These are phyloP conservation scores for Gambelia wislizenii DNA, from an alignment of 2,797 vertebrate species.

Conservation along the genomic window DNA sequence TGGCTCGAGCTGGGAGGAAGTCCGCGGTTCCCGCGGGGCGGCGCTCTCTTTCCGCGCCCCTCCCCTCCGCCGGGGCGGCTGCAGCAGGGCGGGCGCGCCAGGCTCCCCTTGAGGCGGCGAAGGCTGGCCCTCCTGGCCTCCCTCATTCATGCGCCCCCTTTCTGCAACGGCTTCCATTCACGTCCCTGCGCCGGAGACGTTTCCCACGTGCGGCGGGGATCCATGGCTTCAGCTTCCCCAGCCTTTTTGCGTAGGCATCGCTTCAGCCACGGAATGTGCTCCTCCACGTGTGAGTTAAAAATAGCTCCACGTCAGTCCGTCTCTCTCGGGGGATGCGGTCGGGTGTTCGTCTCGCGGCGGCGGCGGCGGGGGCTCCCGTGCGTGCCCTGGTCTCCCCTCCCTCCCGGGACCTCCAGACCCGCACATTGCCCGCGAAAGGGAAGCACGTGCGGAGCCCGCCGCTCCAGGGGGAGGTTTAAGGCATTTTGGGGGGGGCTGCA, in stretches of 20 bases:
- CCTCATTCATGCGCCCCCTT: slow-evolving; percentile 68
- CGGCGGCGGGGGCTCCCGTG: background rate
- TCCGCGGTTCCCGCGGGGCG: too few relatives aligned
- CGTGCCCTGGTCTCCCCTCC: background rate
- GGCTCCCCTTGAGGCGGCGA: slow-evolving; percentile 36
- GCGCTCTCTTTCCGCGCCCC: too few relatives aligned
- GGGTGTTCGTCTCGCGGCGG: background rate
- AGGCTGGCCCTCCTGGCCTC: too few relatives aligned
- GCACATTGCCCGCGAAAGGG: slow-evolving; percentile 11
- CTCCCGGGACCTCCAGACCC: background rate
- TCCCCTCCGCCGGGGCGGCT: too few relatives aligned
- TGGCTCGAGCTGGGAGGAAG: too few relatives aligned
- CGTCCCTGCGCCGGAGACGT: slow-evolving; percentile 36
- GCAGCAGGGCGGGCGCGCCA: background rate
- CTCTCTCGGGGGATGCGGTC: slow-evolving; percentile 9
- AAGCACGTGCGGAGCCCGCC: slow-evolving; percentile 4
- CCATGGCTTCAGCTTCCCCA: slow-evolving; percentile 56
- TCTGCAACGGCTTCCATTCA: slow-evolving; percentile 63
- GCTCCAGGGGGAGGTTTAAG: background rate
- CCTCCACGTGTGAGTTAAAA: slow-evolving; percentile 65
- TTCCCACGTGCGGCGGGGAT: slow-evolving; percentile 65
- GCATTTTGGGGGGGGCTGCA: too few relatives aligned
- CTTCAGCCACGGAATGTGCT: slow-evolving; percentile 53
- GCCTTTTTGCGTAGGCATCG: slow-evolving; percentile 57
- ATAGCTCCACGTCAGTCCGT: slow-evolving; percentile 40